Evolutionary conservation across 2,888 invertebrate species (phyloP).

Genomic region (Hydroisotoma schaefferi): DNA sequence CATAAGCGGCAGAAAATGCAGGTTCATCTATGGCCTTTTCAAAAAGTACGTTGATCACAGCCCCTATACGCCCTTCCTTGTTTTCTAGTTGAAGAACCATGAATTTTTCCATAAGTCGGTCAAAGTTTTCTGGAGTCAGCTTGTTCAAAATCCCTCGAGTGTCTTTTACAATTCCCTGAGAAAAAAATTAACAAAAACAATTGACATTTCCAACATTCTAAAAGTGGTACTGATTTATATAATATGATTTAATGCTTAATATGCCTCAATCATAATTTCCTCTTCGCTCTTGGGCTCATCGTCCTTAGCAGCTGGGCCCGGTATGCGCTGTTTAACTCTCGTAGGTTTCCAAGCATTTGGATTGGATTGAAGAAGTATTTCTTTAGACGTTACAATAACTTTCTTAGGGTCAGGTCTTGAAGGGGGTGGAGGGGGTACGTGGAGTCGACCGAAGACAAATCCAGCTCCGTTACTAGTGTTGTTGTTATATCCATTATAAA

Average conservation of each 20-base stretch:
- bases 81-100: slow-evolving; percentile 42
- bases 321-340: slow-evolving; percentile 48
- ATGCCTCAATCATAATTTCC: slow-evolving; percentile 49
- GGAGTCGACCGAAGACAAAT: slow-evolving; percentile 34
- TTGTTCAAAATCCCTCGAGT: slow-evolving; percentile 82
- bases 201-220: not conserved
- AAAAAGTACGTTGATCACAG: slow-evolving; percentile 84
- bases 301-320: slow-evolving; percentile 50
- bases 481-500: not conserved
- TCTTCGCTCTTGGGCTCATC: slow-evolving; percentile 57
- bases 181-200: slow-evolving; percentile 2
- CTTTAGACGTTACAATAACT: not conserved
- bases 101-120: slow-evolving; percentile 61
- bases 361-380: slow-evolving; percentile 3
- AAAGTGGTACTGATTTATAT: too few relatives aligned
- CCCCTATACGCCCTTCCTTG: slow-evolving; percentile 57
- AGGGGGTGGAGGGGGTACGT: slow-evolving; percentile 43
- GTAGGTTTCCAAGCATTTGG: slow-evolving; percentile 14
- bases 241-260: not conserved
- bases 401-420: slow-evolving; percentile 15
- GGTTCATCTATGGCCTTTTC: slow-evolving; percentile 96
- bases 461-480: slow-evolving; percentile 18
- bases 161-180: slow-evolving; percentile 42
- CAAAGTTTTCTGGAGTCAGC: slow-evolving; percentile 90
- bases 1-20: slow-evolving; percentile 87